Evolutionary conservation across 1,140 invertebrate species (phyloP).

Genomic region (Vanessa atalanta): DNA sequence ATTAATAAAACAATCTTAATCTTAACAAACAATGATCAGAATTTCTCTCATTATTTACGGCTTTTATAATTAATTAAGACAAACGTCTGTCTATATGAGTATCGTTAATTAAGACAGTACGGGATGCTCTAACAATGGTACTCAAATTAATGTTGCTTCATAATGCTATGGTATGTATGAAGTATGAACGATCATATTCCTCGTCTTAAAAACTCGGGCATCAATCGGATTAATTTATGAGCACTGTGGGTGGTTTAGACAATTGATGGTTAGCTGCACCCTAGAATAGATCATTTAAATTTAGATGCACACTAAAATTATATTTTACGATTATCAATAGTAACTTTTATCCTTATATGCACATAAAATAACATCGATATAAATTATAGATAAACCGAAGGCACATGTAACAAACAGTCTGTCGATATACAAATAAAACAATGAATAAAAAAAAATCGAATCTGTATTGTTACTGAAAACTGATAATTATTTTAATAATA

Average conservation of each 20-base stretch:
- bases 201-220: constrained; percentile 42
- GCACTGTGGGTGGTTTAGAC: constrained; percentile 61
- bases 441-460: too few species aligned
- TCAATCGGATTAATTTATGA: constrained; percentile 71
- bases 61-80: constrained; percentile 32
- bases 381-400: too few species aligned
- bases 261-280: constrained; percentile 53
- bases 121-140: constrained; percentile 33
- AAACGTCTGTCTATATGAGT: constrained; percentile 27
- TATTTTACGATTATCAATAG: background rate
- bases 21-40: background rate
- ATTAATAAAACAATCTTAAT: too few species aligned
- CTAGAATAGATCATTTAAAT: constrained; percentile 49
- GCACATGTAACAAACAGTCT: too few species aligned
- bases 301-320: constrained; percentile 5
- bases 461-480: too few species aligned
- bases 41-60: background rate
- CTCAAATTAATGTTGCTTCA: constrained; percentile 42
- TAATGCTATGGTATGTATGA: constrained; percentile 24
- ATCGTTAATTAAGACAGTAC: constrained; percentile 39
- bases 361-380: too few species aligned
- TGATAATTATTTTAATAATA: too few species aligned
- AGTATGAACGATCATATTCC: constrained; percentile 30
- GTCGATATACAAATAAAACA: too few species aligned
- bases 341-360: too few species aligned